Percentiles rank a stretch among this genome's conserved stretches.
phyloP scores from a whole-genome alignment of 2,888 invertebrate species.

The Archips xylosteana region DNA sequence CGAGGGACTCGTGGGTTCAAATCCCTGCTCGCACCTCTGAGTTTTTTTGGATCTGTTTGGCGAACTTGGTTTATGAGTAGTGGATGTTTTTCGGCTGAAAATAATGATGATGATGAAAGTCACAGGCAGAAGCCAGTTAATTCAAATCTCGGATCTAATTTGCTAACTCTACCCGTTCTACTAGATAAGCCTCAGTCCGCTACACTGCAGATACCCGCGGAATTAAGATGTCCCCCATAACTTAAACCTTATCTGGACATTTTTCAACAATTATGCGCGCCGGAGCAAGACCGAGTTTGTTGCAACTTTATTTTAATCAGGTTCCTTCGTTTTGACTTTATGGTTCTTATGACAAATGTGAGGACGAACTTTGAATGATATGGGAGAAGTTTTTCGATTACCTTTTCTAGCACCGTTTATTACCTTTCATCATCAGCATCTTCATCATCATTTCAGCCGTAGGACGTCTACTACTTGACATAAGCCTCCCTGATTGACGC shows the following conservation, averaged over 20 bases:
- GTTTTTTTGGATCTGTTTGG: too few relatives aligned
- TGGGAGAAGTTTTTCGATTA: background rate
- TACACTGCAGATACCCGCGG: slow-evolving; percentile 14
- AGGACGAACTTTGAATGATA: background rate
- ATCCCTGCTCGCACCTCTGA: too few relatives aligned
- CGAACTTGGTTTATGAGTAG: too few relatives aligned
- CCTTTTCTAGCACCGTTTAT: background rate
- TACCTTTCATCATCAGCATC: too few relatives aligned
- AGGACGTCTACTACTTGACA: too few relatives aligned
- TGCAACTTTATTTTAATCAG: slow-evolving; percentile 33
- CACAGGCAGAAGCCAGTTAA: background rate
- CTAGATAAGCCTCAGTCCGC: slow-evolving; percentile 1
- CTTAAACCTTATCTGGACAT: slow-evolving; percentile 72
- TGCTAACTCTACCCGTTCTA: background rate
- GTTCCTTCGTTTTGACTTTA: slow-evolving; percentile 5
- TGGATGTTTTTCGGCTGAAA: too few relatives aligned
- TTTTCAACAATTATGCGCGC: slow-evolving; percentile 51
- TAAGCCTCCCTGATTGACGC: too few relatives aligned
- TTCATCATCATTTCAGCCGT: too few relatives aligned
- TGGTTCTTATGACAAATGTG: background rate
- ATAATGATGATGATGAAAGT: too few relatives aligned
- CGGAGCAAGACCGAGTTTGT: slow-evolving; percentile 43
- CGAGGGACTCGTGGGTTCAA: too few relatives aligned
- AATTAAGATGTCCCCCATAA: slow-evolving; percentile 61
- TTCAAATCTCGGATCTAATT: background rate